Evolutionary conservation across 2,888 invertebrate species (phyloP).

Genomic region (Tiliacea citrago): DNA sequence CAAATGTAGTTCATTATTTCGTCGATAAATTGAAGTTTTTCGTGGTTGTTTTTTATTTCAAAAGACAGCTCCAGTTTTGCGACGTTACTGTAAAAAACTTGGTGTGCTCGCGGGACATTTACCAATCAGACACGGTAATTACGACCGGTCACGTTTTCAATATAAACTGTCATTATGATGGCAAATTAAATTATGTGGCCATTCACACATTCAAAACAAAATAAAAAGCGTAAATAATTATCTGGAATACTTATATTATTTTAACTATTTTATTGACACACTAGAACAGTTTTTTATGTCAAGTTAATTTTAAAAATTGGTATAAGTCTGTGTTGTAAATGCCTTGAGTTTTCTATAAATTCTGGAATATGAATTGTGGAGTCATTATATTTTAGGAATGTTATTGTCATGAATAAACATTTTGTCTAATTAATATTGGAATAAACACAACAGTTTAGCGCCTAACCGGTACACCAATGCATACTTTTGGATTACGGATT

Average conservation of each 20-base stretch:
- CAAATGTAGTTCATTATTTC: conserved; percentile 30
- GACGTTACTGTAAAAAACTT: conserved; percentile 36
- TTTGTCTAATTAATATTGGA: not conserved
- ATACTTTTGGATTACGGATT: not conserved
- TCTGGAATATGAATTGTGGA: too few species aligned
- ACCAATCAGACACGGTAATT: conserved; percentile 77
- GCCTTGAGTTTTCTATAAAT: not conserved
- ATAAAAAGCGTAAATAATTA: conserved; percentile 34
- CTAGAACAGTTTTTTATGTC: not conserved
- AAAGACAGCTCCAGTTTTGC: conserved; percentile 48
- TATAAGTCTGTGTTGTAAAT: not conserved
- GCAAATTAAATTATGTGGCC: conserved; percentile 70
- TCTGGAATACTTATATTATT: conserved; percentile 8
- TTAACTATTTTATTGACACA: conserved; percentile 19
- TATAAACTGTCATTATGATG: conserved; percentile 72
- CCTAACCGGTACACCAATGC: not conserved
- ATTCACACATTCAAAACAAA: conserved; percentile 26
- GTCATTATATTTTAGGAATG: too few species aligned
- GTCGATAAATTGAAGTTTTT: conserved; percentile 32
- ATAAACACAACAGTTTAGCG: not conserved
- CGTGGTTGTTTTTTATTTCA: conserved; percentile 1
- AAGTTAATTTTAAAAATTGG: not conserved
- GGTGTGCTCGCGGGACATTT: conserved; percentile 73
- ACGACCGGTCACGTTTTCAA: conserved; percentile 80
- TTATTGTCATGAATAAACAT: not conserved